These are phyloP conservation scores for Lasioglossum baleicum DNA, from an alignment of 1,140 invertebrate genomes.

Conservation along the genomic window DNA sequence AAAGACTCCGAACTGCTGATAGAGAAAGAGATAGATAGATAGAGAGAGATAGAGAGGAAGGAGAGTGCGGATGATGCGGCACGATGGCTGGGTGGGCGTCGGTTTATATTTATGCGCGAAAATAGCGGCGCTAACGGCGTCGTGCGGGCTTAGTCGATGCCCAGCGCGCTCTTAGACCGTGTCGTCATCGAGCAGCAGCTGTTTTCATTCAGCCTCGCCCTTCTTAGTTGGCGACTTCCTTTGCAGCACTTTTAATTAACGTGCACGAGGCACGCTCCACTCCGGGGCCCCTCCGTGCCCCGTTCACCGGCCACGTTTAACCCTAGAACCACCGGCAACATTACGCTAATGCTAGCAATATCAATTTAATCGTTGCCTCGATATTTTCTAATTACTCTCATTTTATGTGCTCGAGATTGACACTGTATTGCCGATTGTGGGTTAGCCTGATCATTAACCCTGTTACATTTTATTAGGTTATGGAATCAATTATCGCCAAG, in stretches of 20 bases:
- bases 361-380: too few relatives aligned
- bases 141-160: slow-evolving; percentile 13
- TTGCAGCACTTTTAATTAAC: slow-evolving; percentile 64
- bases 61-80: slow-evolving; percentile 1
- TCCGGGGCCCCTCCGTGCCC: background rate
- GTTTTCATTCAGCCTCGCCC: slow-evolving; percentile 76
- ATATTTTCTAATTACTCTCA: too few relatives aligned
- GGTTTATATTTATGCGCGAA: slow-evolving; percentile 65
- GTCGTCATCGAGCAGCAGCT: slow-evolving; percentile 75
- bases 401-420: too few relatives aligned
- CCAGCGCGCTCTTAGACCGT: slow-evolving; percentile 60
- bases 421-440: too few relatives aligned
- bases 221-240: slow-evolving; percentile 75
- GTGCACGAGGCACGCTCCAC: slow-evolving; percentile 42
- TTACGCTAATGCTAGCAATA: too few relatives aligned
- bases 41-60: background rate
- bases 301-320: background rate
- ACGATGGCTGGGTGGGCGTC: slow-evolving; percentile 47
- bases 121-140: slow-evolving; percentile 62
- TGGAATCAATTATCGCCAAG: too few relatives aligned
- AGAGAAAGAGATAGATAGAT: background rate
- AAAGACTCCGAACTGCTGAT: too few relatives aligned
- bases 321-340: too few relatives aligned
- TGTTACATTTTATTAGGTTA: too few relatives aligned
- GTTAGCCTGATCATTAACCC: too few relatives aligned